Evolutionary conservation across 1,140 invertebrate species (phyloP).

Genomic region (Meloidogyne chitwoodi): DNA sequence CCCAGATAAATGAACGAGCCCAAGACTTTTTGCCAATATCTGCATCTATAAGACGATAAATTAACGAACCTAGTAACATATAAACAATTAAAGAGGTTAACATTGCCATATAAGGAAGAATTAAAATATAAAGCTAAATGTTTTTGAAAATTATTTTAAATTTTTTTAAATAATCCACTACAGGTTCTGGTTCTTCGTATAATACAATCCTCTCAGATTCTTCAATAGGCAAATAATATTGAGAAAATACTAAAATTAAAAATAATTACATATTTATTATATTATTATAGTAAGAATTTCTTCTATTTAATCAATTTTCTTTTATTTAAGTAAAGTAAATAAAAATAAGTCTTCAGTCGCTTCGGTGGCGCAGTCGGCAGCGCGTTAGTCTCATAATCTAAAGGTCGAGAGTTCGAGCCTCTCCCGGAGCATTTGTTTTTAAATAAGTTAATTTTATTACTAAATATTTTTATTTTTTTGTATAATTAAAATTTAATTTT

Average conservation of each 20-base stretch:
- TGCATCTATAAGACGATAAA: background rate
- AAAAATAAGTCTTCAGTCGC: background rate
- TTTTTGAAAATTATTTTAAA: too few relatives aligned
- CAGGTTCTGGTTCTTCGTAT: background rate
- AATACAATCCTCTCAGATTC: background rate
- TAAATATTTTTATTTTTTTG: background rate
- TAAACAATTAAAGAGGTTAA: background rate
- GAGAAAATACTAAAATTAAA: background rate
- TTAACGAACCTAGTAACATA: background rate
- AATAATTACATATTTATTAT: too few relatives aligned
- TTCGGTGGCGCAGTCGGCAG: slow-evolving; percentile 24
- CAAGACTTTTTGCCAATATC: slow-evolving; percentile 16
- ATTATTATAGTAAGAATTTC: too few relatives aligned
- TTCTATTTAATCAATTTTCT: background rate
- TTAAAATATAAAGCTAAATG: background rate
- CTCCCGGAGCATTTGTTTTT: slow-evolving; percentile 17
- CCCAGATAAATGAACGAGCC: slow-evolving; percentile 13
- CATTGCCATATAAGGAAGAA: slow-evolving; percentile 1
- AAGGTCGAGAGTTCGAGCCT: slow-evolving; percentile 27
- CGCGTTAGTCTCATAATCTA: slow-evolving; percentile 24
- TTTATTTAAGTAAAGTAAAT: background rate
- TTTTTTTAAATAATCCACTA: background rate
- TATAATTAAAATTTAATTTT: background rate
- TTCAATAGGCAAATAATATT: background rate
- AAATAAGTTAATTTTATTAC: background rate